Base-by-base conservation (phyloP, 1,140 invertebrate genomes). In the Aphaenogaster ashmeadi region DNA sequence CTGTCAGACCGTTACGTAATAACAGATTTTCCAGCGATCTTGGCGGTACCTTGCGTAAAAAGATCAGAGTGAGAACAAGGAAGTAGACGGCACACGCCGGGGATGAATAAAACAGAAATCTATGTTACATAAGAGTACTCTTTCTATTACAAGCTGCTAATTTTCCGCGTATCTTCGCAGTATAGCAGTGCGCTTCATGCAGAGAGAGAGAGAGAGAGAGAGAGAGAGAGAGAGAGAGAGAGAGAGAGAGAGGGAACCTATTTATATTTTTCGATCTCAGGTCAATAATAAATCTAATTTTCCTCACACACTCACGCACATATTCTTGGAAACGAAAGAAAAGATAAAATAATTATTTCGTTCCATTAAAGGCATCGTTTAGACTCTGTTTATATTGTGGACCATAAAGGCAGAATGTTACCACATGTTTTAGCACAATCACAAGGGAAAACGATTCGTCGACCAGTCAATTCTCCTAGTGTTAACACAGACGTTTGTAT, bases 11-110 rank as follows among this genome's bases (percentile, higher is more conserved):
- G 44, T 83, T 84, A 84, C 80, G 80, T 74, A 84, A 84, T 84
- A 84, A 62, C 69, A 84, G 80, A 84, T 84, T 84, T 84, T 84
- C 69, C 80, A 75, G 69, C 13, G 69, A 84, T 84, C 69, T 75
- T 84, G 18, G n/a, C 54, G 80, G 54, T 60, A 71, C 47, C 38
- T 44, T 18, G 62, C 64, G 66, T 71, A 84, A 60, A 74, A 83
- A 58, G 67, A 74, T 83, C 80, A 21, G 54, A 60, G 54, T 41
- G 80, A 72, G 56, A 84, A 84, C 72, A 84, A 62, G 80, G 80
- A 84, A 84, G 80, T 44, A 75, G 69, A 75, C 80, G 80, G 67
- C 52, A 36, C 13, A 60, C 60, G 47, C 8, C 60, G 47, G 13
- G 41, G 27, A 84, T 84, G 69, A 84, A 84, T 84, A 84, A 84